A percentile compares a stretch with the other conserved stretches of the same genome.
phyloP scores from a whole-genome alignment of 2,113 vertebrate genomes.

The Corythornis madagascariensis region DNA sequence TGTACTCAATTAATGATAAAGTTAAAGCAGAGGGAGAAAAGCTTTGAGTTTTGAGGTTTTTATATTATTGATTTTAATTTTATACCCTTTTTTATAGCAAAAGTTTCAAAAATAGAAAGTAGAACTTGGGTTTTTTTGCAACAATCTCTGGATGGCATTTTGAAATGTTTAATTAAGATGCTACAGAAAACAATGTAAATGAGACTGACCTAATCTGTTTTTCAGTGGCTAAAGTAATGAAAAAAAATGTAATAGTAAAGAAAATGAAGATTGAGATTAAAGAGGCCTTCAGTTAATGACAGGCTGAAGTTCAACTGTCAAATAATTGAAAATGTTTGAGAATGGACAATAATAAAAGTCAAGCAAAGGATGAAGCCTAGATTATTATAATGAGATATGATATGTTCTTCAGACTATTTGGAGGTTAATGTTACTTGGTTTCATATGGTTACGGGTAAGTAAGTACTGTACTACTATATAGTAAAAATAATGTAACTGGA shows the following conservation, averaged over 20 bases:
- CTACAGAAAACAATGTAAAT: slow-evolving; percentile 33
- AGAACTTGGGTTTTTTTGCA: neutral
- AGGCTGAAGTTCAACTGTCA: slow-evolving; percentile 77
- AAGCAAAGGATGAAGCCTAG: slow-evolving; percentile 70
- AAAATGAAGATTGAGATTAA: slow-evolving; percentile 75
- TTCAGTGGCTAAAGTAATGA: slow-evolving; percentile 26
- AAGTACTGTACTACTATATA: slow-evolving; percentile 68
- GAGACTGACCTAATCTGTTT: slow-evolving; percentile 48
- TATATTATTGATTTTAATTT: neutral
- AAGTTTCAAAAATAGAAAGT: neutral
- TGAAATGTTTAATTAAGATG: slow-evolving; percentile 60
- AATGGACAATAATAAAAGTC: slow-evolving; percentile 79
- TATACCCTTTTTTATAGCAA: neutral
- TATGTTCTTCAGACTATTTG: slow-evolving; percentile 63
- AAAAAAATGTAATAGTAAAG: slow-evolving; percentile 50
- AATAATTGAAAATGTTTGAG: slow-evolving; percentile 64
- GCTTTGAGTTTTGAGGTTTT: neutral
- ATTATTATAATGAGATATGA: slow-evolving; percentile 77
- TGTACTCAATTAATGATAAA: neutral
- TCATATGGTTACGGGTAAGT: slow-evolving; percentile 71
- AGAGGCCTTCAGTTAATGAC: slow-evolving; percentile 70
- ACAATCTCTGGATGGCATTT: slow-evolving; percentile 22
- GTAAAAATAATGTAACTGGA: slow-evolving; percentile 75
- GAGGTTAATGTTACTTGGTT: slow-evolving; percentile 77
- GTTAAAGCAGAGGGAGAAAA: neutral